Conservation (phyloP, 53 echinoderm and acorn worm species). For the Henricia sp. region DNA sequence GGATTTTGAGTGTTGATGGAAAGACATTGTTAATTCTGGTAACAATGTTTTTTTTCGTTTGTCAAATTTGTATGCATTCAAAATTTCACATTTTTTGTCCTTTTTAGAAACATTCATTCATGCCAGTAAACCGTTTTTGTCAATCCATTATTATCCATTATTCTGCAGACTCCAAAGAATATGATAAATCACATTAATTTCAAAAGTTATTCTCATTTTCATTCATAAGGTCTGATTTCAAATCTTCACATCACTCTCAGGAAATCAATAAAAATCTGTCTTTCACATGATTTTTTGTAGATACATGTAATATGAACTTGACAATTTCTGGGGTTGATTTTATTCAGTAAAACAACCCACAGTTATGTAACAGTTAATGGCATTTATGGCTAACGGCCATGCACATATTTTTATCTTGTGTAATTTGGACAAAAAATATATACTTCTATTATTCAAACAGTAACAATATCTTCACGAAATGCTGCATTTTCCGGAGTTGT, state of each 20-base stretch:
- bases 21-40: too few species aligned
- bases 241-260: slow-evolving; percentile 21
- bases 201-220: slow-evolving; percentile 1
- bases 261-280: slow-evolving; percentile 27
- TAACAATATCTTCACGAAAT: slow-evolving; percentile 25
- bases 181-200: neutral
- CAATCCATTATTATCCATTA: too few species aligned
- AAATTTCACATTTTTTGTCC: too few species aligned
- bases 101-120: too few species aligned
- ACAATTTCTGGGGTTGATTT: slow-evolving; percentile 24
- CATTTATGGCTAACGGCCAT: slow-evolving; percentile 1
- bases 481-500: slow-evolving; percentile 37
- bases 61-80: too few species aligned
- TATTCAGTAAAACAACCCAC: neutral
- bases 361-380: slow-evolving; percentile 12
- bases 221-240: neutral
- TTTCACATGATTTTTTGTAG: slow-evolving; percentile 37
- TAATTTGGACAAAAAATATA: neutral
- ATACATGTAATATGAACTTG: too few species aligned
- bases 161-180: slow-evolving; percentile 1
- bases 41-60: too few species aligned
- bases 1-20: too few species aligned
- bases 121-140: too few species aligned
- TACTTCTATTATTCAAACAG: slow-evolving; percentile 50
- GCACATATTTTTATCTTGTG: neutral